Base-by-base conservation (phyloP, 2,888 invertebrate species). In the Dusona sp. region DNA sequence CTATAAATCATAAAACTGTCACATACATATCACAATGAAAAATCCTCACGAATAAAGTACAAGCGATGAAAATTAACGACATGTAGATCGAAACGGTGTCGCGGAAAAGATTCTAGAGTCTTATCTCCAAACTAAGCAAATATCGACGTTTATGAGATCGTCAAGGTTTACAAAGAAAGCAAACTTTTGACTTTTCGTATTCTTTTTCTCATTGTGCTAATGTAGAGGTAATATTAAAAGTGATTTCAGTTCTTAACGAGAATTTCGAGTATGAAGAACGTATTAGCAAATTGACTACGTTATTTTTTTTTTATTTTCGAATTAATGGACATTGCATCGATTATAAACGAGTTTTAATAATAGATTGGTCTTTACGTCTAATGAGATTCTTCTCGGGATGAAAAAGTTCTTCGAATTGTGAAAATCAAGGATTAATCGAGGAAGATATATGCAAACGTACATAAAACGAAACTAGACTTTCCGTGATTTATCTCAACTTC, bases 401-500 rank as follows among this genome's bases (percentile, higher is more conserved):
- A 19, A 48, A 70, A 29, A 48, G 16, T 48, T 22, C 8, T 19
- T 25, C 19, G 19, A 70, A 70, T 8, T 9, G 33, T 29, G 3
- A 8, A 70, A 48, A 48, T 29, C 8, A 70, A 29, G 33, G 33
- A 70, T 29, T 19, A 19, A 70, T 25, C 0, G 9, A 36, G 29
- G 22, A 22, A 51, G 22, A 78, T n/a, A 64, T n/a, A 64, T 7
- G 11, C 29, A 77, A 42, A 19, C 48, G 7, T 8, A 42, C 25
- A 74, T 68, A 29, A 42, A 9, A 38, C 65, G 42, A 57, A 73
- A 75, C 61, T 45, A 72, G 65, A 80, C 65, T 54, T n/a, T 42
- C 48, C 29, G 65, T 78, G 29, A 65, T 77, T 77, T 48, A 72
- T 73, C 65, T n/a, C n/a, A n/a, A n/a, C n/a, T 48, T 48, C 13